Evolutionary conservation across 2,888 invertebrate genomes (phyloP), one percentile per base, ranked within the genome.

Genomic region (Antheraea assamensis): DNA sequence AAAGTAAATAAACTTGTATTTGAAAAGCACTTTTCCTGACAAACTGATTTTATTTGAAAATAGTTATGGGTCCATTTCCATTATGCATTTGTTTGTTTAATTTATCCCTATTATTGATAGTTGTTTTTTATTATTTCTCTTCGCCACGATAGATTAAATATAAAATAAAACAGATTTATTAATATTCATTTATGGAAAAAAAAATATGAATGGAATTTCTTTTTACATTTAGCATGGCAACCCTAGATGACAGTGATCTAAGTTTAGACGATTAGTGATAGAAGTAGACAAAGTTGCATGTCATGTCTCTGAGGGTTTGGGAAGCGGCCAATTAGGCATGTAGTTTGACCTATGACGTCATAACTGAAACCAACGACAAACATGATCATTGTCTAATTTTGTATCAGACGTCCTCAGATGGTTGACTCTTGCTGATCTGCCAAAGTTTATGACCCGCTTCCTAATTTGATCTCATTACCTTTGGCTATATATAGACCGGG

Each of bases 381-480:
- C 17, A 15, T 27, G 30, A 15, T 15, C 58, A 8, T 24, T 58
- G 58, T 30, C 30, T 64, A 64, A 64, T 64, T 64, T 27, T 17
- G 61, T 64, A 61, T 61, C 27, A 4, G 61, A 61, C 24, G 27
- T 15, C 7, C 3, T 64, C 17, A 64, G 17, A 64, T 30, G 61
- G 55, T 72, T 13, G 55, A 27, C 24, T 66, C 75, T 71, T 71
- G 73, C 79, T 74, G 74, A 74, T 75, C 71, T 78, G 76, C 79
- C 79, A 82, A 83, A 86, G 81, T 86, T 42, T 86, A 93, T 92
- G 92, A 24, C 70, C 55, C 73, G 70, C 73, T 73, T 70, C 73
- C 70, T 58, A 70, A 73, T 75, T 76, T 80, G 93, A 93, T 93
- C 93, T 93, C 93, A 92, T 87, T 85, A 82, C 85, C 85, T 87